A percentile compares a stretch with the other conserved stretches of the same genome.
Conservation (phyloP, 2,113 vertebrate species). For the Heloderma charlesbogerti region DNA sequence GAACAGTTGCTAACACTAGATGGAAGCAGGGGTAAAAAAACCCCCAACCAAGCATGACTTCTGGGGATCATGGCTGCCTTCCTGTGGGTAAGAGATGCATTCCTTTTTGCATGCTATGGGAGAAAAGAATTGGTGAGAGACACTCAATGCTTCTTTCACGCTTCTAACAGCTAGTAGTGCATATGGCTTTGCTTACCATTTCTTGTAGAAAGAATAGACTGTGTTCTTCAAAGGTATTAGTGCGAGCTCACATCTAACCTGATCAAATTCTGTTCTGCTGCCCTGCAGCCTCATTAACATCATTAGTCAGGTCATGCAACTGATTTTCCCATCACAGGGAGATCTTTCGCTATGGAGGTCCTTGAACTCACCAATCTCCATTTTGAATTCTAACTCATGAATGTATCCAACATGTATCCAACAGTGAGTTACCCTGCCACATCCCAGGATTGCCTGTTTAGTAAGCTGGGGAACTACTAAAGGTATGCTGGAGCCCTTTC, state of each 20-base stretch:
- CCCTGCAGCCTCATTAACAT: not conserved
- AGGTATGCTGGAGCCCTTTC: not conserved
- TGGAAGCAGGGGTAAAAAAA: not conserved
- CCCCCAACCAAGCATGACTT: not conserved
- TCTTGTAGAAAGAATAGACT: not conserved
- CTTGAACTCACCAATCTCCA: not conserved
- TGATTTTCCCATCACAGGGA: not conserved
- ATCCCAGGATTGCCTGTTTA: not conserved
- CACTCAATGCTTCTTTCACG: not conserved
- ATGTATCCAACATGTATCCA: not conserved
- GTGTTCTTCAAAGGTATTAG: not conserved
- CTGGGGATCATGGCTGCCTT: not conserved
- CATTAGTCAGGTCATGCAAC: not conserved
- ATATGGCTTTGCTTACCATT: not conserved
- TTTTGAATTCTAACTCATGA: not conserved
- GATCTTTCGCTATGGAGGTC: not conserved
- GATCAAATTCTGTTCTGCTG: not conserved
- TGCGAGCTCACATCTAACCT: constrained; percentile 3
- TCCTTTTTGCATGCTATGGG: not conserved
- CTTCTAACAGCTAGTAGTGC: not conserved
- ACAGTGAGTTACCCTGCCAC: not conserved
- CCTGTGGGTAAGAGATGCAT: no score
- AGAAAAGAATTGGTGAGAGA: not conserved
- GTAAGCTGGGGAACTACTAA: not conserved
- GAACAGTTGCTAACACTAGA: not conserved